Base-by-base conservation (phyloP, 1,140 invertebrate genomes). In the Heterodera carotae region DNA sequence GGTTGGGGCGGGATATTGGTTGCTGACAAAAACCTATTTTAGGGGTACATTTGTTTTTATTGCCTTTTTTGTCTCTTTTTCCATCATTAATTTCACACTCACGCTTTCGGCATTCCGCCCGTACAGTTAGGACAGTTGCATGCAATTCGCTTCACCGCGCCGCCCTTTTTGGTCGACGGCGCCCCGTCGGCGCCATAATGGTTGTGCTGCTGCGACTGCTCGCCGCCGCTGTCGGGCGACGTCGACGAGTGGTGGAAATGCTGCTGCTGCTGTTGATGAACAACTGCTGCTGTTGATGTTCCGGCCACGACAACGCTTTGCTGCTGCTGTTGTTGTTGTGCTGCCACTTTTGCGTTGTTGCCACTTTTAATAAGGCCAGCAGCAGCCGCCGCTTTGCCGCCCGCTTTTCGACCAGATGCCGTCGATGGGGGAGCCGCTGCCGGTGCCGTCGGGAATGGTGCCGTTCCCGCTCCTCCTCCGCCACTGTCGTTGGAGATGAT, bases 71-170 rank as follows among this genome's bases (percentile, higher is more conserved):
- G 6, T 43, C 39, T 8, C 39, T 43, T 43, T 43, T 43, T 0
- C 12, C 12, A 8, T 43, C 12, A 6, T 43, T 12, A 48, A n/a
- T 67, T n/a, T 70, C 76, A 53, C 68, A 81, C 82, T n/a, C 59
- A 69, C 75, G 79, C 25, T 76, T 71, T 60, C n/a, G 71, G 43
- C 15, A 74, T 75, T 79, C 72, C 72, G 36, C 25, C 66, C n/a
- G 70, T 64, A 72, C 85, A 87, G 70, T 87, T 87, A 0, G 85
- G 85, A 77, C 85, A 87, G 12, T 78, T 88, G 75, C 85, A 87
- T 4, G 85, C 85, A 56, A 84, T 84, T 72, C 85, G 53, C 68
- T 87, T 87, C 22, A 84, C 68, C 67, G 76, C 75, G n/a, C 59
- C 56, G 29, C 66, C 62, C 70, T 33, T 83, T 80, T 56, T 73